Base-by-base conservation (phyloP, 2,113 vertebrate species). In the Amphilophus citrinellus region DNA sequence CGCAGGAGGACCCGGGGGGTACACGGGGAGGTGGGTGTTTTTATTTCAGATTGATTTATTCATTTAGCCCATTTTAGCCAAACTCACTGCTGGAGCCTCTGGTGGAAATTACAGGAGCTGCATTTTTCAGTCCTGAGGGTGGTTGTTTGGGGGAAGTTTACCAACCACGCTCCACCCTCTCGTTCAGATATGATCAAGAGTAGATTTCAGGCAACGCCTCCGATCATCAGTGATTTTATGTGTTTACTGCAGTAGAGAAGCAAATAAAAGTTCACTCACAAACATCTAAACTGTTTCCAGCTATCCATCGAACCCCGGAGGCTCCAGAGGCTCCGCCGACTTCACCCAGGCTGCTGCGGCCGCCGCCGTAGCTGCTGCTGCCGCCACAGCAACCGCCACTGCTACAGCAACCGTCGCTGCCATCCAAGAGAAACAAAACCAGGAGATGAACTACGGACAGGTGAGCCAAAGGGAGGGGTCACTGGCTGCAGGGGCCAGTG, bases 381-480 rank as follows among this genome's bases (percentile, higher is more conserved):
- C 98, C 0, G 98, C 98, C 88, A 99, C 98, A 0, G 98, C 98
- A 17, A 98, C 98, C 0, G 98, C 98, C 73, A 99, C 98, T 0
- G 98, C 98, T 14, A 99, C 98, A 0, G 98, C 98, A 0, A 99
- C 98, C 0, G 98, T 99, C 6, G 97, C 98, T 0, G 98, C 98
- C 0, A 97, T 99, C 65, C 98, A 99, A 88, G 98, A 99, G 85
- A 99, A 99, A 81, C 98, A 99, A 92, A 98, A 97, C 94, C 98
- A 98, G 92, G 98, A 99, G 91, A 90, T 99, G 94, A 97, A 95
- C 91, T 99, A 98, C 0, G 93, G 97, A 56, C 91, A 97, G 95
- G 98, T 99, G 82, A 79, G 82, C 27, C 18, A 32, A 35, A 11
- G 30, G 14, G 50, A 24, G 27, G 61, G 58, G 15, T 62, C 17